phyloP scores from a whole-genome alignment of 2,888 invertebrate species.

The Lampropteryx suffumata region DNA sequence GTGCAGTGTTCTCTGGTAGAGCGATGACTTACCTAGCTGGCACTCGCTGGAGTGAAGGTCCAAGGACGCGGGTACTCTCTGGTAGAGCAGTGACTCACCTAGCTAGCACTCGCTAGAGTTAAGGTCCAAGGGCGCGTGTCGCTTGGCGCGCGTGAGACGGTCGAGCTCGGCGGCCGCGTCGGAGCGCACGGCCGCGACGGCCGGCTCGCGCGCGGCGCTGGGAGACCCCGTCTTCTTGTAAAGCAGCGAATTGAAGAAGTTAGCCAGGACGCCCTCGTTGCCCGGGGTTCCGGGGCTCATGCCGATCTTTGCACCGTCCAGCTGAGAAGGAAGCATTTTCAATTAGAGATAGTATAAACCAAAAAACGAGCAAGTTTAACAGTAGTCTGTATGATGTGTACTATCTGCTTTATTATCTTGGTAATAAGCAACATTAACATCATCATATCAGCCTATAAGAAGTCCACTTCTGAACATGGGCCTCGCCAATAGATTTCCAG shows the following conservation, averaged over 20 bases:
- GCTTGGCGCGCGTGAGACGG: constrained; percentile 90
- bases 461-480: no score
- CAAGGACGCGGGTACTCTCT: no score
- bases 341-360: no score
- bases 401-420: no score
- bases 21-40: constrained; percentile 4
- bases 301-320: constrained; percentile 89
- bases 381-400: no score
- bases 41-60: constrained; percentile 8
- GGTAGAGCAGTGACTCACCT: not conserved
- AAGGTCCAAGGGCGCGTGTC: constrained; percentile 86
- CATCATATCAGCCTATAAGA: no score
- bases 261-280: constrained; percentile 95
- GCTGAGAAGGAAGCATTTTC: constrained; percentile 58
- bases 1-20: no score
- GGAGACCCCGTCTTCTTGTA: constrained; percentile 95
- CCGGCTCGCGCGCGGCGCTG: constrained; percentile 67
- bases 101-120: constrained; percentile 75
- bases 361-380: no score
- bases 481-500: no score
- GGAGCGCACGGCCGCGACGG: constrained; percentile 86
- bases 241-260: constrained; percentile 98
- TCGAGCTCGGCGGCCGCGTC: constrained; percentile 97
- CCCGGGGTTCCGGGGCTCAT: constrained; percentile 86
- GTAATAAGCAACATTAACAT: no score